These are phyloP conservation scores for Sternotherus odoratus DNA, from an alignment of 2,797 vertebrate genomes.

Conservation along the genomic window DNA sequence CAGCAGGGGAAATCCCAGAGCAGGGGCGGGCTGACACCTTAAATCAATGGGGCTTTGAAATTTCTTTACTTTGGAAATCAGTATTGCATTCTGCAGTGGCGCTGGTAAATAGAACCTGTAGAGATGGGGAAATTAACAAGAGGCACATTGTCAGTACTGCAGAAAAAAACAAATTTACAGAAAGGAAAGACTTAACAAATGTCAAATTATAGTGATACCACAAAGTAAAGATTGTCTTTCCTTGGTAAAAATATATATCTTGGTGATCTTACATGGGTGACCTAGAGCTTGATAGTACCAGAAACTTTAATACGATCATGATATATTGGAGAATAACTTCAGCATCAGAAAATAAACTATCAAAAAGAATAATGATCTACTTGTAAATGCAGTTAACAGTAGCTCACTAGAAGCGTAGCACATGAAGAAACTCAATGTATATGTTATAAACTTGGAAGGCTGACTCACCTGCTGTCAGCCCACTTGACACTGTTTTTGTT, in stretches of 20 bases:
- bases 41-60: background rate
- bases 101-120: background rate
- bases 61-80: background rate
- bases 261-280: background rate
- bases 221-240: background rate
- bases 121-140: background rate
- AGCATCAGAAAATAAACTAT: background rate
- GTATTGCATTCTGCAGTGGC: too few relatives aligned
- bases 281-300: background rate
- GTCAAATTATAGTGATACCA: background rate
- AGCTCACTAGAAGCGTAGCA: background rate
- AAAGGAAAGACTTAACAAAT: background rate
- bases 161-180: background rate
- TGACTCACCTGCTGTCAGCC: background rate
- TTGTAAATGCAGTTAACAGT: background rate
- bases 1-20: too few relatives aligned
- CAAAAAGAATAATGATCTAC: background rate
- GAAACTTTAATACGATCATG: background rate
- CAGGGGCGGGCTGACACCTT: too few relatives aligned
- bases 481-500: background rate
- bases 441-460: background rate
- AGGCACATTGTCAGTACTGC: background rate
- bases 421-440: background rate
- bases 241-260: background rate
- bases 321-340: background rate